phyloP scores from a whole-genome alignment of 2,113 vertebrate genomes.

The Chloropsis cyanopogon region DNA sequence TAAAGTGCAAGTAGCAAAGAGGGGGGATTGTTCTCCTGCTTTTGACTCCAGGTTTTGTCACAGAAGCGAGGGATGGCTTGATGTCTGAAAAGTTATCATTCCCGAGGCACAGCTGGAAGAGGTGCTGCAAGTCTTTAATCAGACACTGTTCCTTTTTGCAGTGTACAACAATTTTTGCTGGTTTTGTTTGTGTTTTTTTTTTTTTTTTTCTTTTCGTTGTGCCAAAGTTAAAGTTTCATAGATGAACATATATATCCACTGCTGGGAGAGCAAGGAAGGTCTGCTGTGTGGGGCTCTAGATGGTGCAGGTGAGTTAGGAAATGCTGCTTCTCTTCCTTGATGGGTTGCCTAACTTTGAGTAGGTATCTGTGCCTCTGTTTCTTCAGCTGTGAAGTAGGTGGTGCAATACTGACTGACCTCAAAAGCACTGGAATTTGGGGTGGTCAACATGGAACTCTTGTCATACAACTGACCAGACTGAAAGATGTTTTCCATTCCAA shows the following conservation, averaged over 20 bases:
- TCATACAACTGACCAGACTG: not conserved
- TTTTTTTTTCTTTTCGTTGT: not conserved
- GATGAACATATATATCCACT: not conserved
- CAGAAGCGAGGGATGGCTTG: not conserved
- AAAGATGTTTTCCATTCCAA: not conserved
- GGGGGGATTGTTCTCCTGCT: not conserved
- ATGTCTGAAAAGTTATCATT: not conserved
- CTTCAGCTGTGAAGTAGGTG: not conserved
- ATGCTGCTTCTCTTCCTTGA: not conserved
- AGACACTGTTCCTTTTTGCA: not conserved
- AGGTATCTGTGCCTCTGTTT: not conserved
- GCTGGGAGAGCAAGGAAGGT: not conserved
- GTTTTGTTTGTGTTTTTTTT: not conserved
- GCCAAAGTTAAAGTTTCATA: not conserved
- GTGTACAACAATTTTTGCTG: not conserved
- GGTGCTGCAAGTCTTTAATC: not conserved
- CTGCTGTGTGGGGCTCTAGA: slow-evolving; percentile 1
- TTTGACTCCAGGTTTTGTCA: not conserved
- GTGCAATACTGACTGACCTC: not conserved
- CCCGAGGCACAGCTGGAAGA: not conserved
- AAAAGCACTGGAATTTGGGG: not conserved
- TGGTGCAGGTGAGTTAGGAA: slow-evolving; percentile 53
- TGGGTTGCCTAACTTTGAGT: not conserved
- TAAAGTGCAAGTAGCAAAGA: not conserved
- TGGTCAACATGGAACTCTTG: not conserved